Conservation (phyloP, 2,113 vertebrate genomes). For the Megalops atlanticus region DNA sequence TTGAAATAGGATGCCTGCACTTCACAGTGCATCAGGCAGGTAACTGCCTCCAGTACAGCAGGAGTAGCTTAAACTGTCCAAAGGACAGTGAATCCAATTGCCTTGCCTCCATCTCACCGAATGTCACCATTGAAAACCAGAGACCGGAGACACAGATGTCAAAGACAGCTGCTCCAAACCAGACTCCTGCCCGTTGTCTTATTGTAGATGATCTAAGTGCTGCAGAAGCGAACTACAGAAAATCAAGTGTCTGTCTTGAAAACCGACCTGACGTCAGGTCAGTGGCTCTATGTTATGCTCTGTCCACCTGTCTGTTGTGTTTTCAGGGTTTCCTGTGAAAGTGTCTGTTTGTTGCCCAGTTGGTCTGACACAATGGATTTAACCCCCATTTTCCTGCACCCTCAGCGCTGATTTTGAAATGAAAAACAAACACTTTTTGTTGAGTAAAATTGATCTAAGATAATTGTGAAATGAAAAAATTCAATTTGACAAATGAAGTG, state of each 20-base stretch:
- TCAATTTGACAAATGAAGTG: not conserved
- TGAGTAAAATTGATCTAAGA: not conserved
- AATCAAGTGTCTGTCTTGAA: slow-evolving; percentile 1
- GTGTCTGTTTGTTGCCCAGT: not conserved
- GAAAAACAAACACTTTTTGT: not conserved
- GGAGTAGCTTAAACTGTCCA: not conserved
- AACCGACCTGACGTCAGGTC: not conserved
- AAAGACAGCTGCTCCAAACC: slow-evolving; percentile 11
- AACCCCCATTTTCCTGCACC: not conserved
- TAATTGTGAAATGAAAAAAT: not conserved
- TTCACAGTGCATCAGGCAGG: not conserved
- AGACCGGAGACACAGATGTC: not conserved
- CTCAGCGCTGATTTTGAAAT: not conserved
- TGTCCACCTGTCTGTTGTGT: not conserved
- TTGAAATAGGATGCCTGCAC: not conserved
- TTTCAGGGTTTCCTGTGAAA: not conserved
- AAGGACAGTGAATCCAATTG: slow-evolving; percentile 11
- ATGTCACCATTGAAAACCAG: slow-evolving; percentile 22
- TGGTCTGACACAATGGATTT: not conserved
- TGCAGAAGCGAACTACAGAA: not conserved
- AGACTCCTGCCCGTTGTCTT: slow-evolving; percentile 9
- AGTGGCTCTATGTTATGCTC: slow-evolving; percentile 7
- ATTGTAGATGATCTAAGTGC: not conserved
- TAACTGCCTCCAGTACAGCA: slow-evolving; percentile 1
- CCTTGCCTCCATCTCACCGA: slow-evolving; percentile 30